Percentiles rank a stretch among this genome's conserved stretches.
These are phyloP conservation scores for Lordiphosa mommai DNA, from an alignment of 1,140 invertebrate species.

Conservation along the genomic window DNA sequence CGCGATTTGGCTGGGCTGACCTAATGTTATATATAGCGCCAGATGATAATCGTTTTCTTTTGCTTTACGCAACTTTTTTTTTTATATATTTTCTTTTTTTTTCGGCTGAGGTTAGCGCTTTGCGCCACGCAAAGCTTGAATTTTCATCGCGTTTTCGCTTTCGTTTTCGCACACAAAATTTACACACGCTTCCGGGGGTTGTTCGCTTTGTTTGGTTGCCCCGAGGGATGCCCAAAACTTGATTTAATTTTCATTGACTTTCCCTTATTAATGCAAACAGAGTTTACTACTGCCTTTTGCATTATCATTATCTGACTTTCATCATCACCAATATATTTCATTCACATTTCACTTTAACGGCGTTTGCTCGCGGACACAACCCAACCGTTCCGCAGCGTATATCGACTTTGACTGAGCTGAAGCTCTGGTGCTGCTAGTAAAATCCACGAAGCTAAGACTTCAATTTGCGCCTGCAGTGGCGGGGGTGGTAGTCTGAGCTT, in stretches of 20 bases:
- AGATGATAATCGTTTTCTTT: conserved; percentile 68
- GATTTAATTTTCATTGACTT: conserved; percentile 27
- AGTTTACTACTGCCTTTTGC: conserved; percentile 2
- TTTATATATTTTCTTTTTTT: conserved; percentile 19
- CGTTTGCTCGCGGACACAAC: conserved; percentile 32
- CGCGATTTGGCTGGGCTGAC: conserved; percentile 25
- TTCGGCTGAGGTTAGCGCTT: conserved; percentile 40
- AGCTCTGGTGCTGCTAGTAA: conserved; percentile 11
- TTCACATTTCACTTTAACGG: conserved; percentile 6
- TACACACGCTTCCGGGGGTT: conserved; percentile 7
- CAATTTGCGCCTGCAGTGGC: conserved; percentile 1
- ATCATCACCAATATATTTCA: conserved; percentile 15
- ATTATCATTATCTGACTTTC: conserved; percentile 13
- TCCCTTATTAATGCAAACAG: conserved; percentile 30
- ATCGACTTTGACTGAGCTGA: conserved; percentile 60
- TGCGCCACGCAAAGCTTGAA: conserved; percentile 76
- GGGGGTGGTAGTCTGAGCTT: not conserved
- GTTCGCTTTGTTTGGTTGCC: conserved; percentile 3
- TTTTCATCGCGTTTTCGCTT: conserved; percentile 68
- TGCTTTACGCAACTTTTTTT: conserved; percentile 37
- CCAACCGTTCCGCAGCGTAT: conserved; percentile 72
- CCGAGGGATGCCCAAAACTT: not conserved
- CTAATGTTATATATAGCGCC: conserved; percentile 64
- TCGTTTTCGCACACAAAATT: conserved; percentile 14
- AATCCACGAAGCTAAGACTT: conserved; percentile 15